Base-by-base conservation (phyloP, 2,888 invertebrate genomes). In the Ernsta delagoae region DNA sequence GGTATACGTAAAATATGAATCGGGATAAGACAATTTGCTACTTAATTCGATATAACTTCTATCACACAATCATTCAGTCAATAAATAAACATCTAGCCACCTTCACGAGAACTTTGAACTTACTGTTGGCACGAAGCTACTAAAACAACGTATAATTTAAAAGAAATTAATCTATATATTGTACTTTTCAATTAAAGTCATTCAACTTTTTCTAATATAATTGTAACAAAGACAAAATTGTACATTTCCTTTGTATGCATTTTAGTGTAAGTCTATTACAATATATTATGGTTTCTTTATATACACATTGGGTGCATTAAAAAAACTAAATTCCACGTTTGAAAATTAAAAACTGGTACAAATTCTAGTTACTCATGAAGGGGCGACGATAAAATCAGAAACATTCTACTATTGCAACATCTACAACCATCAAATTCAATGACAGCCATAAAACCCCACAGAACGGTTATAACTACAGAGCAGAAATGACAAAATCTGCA, bases 41-140 rank as follows among this genome's bases (percentile, higher is more conserved):
- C 67, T 67, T 67, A 67, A 60, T 34, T 53, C 53, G 7, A 61
- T 45, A 41, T 36, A 59, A 50, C 53, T 56, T 50, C 7, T 16
- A 50, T 16, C 66, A 66, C 45, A 7, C 39, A 39, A 4, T 59
- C 60, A 70, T 72, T 77, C 73, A 73, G 75, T 75, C 74, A 75
- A 73, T 71, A 73, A 70, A 73, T 71, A 70, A 62, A 61, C 65
- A 45, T 31, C 45, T 34, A 24, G 60, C 54, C n/a, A 11, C 56
- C 56, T 31, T 34, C 34, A 34, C 11, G n/a, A 56, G n/a, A 56
- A 45, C 8, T 61, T 70, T 31, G 31, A 31, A 31, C 31, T 31
- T 31, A 31, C 31, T 31, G 31, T 31, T 31, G 31, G 31, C 31
- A 31, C 31, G 31, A 31, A 31, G 31, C 31, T 16, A 16, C 16